These are phyloP conservation scores for Ploceus nigricollis DNA, from an alignment of 2,113 vertebrate species.

Conservation along the genomic window DNA sequence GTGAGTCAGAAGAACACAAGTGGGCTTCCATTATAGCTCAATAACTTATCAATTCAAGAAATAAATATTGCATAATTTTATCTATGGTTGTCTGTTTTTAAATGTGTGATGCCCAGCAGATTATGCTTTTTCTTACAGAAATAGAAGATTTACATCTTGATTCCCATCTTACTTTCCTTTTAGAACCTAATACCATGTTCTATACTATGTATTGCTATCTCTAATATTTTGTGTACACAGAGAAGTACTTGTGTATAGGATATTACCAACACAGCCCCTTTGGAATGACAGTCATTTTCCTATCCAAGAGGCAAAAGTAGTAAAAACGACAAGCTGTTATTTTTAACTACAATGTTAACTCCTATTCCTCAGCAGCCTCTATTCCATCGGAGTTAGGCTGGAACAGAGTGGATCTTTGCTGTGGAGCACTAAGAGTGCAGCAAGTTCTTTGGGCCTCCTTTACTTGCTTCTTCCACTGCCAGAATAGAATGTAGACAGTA, in stretches of 20 bases:
- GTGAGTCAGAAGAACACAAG: neutral
- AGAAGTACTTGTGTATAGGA: neutral
- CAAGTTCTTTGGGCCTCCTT: neutral
- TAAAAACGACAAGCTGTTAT: neutral
- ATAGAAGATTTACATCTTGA: neutral
- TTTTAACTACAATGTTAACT: neutral
- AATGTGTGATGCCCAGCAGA: neutral
- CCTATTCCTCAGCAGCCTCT: neutral
- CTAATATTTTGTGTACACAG: neutral
- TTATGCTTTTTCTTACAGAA: neutral
- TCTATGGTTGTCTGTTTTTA: neutral
- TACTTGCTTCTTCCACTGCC: neutral
- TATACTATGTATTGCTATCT: neutral
- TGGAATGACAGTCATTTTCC: neutral
- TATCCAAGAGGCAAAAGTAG: neutral
- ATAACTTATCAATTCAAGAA: neutral
- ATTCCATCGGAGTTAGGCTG: neutral
- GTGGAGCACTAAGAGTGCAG: neutral
- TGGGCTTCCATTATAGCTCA: neutral
- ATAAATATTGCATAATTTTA: neutral
- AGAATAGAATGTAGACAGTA: rapidly evolving
- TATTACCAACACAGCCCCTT: neutral
- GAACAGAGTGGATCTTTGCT: neutral
- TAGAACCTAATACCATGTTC: neutral
- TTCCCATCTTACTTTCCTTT: neutral